Percentiles rank a stretch among this genome's conserved stretches.
Conservation (phyloP, 2,113 vertebrate genomes). For the Peromyscus maniculatus region DNA sequence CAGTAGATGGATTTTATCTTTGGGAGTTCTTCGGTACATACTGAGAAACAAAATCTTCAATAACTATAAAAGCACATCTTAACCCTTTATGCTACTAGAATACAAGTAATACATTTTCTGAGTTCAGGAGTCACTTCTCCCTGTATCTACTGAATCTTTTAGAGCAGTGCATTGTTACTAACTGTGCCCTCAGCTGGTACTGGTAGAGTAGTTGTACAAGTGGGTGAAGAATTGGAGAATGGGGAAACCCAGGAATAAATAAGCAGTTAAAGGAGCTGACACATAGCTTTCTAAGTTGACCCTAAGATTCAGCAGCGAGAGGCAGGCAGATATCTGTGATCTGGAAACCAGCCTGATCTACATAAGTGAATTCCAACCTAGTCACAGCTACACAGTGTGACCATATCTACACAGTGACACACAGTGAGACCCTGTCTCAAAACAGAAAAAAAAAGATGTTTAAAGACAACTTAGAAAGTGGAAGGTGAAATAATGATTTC, state of each 20-base stretch:
- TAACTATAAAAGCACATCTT: constrained; percentile 4
- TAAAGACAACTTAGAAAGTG: not conserved
- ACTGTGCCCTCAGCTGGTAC: not conserved
- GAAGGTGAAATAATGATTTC: not conserved
- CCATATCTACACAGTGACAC: not conserved
- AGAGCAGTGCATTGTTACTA: not conserved
- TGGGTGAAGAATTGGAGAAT: constrained; percentile 48
- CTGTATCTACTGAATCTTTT: constrained; percentile 29
- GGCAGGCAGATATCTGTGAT: not conserved
- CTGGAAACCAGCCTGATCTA: not conserved
- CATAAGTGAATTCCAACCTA: not conserved
- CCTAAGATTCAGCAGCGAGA: not conserved
- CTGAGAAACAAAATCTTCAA: constrained; percentile 47
- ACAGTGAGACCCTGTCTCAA: not conserved
- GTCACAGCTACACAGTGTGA: not conserved
- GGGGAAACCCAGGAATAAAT: constrained; percentile 47
- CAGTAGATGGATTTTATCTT: not conserved
- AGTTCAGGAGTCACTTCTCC: not conserved
- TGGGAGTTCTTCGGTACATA: not conserved
- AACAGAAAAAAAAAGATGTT: not conserved
- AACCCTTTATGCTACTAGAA: not conserved
- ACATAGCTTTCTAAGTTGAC: not conserved
- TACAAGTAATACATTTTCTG: constrained; percentile 43
- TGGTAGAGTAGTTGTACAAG: not conserved
- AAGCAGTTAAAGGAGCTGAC: not conserved